A percentile compares a stretch with the other conserved stretches of the same genome.
Evolutionary conservation across 2,888 invertebrate species (phyloP).

Genomic region (Orchesellides sinensis): DNA sequence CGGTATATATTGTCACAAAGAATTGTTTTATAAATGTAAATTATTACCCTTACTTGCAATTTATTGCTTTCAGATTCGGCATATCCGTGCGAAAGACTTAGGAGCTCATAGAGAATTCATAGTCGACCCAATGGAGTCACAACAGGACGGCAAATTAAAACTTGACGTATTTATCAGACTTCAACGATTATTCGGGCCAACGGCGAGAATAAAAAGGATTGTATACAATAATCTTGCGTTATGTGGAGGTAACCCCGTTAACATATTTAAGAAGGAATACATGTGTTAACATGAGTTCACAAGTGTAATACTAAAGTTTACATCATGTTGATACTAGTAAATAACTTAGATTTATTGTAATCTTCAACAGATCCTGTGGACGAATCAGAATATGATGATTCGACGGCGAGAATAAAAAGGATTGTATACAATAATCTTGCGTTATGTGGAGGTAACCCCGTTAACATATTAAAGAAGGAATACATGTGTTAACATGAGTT

Average conservation of each 20-base stretch:
- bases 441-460: slow-evolving; percentile 67
- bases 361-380: slow-evolving; percentile 19
- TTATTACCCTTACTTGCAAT: not conserved
- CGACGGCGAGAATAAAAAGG: slow-evolving; percentile 38
- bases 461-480: slow-evolving; percentile 1
- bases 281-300: not conserved
- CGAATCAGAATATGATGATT: not conserved
- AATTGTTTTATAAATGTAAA: not conserved
- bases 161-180: slow-evolving; percentile 65
- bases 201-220: slow-evolving; percentile 62
- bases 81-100: slow-evolving; percentile 55
- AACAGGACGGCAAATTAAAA: slow-evolving; percentile 59
- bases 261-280: slow-evolving; percentile 13
- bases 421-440: not conserved
- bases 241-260: slow-evolving; percentile 64
- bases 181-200: slow-evolving; percentile 28
- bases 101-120: slow-evolving; percentile 65
- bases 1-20: not conserved
- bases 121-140: slow-evolving; percentile 64
- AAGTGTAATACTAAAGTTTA: not conserved
- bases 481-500: too few relatives aligned
- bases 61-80: slow-evolving; percentile 10
- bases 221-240: slow-evolving; percentile 62
- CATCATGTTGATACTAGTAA: not conserved
- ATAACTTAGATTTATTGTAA: not conserved